Percentiles rank a stretch among this genome's conserved stretches.
phyloP scores from a whole-genome alignment of 2,888 invertebrate genomes.

The Noctua pronuba region DNA sequence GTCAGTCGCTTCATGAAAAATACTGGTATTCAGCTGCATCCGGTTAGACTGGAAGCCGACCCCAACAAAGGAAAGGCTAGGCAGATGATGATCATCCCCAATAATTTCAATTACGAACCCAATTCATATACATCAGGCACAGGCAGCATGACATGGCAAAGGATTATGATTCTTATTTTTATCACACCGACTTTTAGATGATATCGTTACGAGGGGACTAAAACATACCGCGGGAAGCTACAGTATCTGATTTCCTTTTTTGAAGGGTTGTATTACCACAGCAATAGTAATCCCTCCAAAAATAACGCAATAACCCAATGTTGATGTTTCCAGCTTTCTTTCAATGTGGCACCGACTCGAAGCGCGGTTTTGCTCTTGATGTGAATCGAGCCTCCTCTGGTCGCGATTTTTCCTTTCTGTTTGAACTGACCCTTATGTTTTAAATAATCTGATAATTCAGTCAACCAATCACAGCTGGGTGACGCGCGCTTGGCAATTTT shows the following conservation, averaged over 20 bases:
- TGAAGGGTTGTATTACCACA: not conserved
- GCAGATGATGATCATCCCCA: too few relatives aligned
- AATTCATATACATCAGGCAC: too few relatives aligned
- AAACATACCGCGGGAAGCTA: not conserved
- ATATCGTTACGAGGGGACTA: not conserved
- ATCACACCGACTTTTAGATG: not conserved
- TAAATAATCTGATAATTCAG: not conserved
- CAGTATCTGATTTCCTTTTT: not conserved
- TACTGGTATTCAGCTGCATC: too few relatives aligned
- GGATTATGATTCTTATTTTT: not conserved
- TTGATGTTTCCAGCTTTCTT: too few relatives aligned
- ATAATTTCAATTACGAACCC: too few relatives aligned
- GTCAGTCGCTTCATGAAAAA: too few relatives aligned
- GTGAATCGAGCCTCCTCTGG: too few relatives aligned
- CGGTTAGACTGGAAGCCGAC: too few relatives aligned
- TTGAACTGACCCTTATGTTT: not conserved
- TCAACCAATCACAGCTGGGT: not conserved
- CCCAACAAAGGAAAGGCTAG: too few relatives aligned
- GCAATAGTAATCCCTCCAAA: not conserved
- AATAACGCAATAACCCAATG: not conserved
- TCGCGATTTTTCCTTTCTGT: not conserved
- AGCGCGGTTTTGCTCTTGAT: too few relatives aligned
- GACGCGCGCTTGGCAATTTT: not conserved
- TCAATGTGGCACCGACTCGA: too few relatives aligned
- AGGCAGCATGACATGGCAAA: not conserved